Base-by-base conservation (phyloP, 2,113 vertebrate species). In the Chloropsis cyanopogon region DNA sequence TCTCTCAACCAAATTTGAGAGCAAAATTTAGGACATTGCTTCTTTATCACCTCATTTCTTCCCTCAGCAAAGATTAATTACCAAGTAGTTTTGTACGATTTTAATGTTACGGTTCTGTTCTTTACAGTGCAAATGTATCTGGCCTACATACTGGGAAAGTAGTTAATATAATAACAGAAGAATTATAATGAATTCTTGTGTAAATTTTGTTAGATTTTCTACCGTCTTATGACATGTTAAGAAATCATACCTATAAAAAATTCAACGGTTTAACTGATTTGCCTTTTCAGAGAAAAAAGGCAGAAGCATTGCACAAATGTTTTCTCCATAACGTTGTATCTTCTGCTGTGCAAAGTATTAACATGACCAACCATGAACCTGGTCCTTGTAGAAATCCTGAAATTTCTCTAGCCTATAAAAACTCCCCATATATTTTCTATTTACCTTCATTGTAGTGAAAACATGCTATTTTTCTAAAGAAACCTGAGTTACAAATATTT, bases 181-280 rank as follows among this genome's bases (percentile, higher is more conserved):
- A 73, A 46, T 80, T 92, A 75, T 61, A 29, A 88, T 68, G 60
- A 68, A 53, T 66, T 77, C 46, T 86, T 93, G 42, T 21, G 72
- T 85, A 87, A 90, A 91, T 71, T 77, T 96, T 60, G 9, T 78
- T 76, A 60, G 29, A 37, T 92, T 94, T 95, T 72, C 33, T 93
- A 50, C 26, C 33, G 89, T 23, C 41, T 94, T 44, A 82, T 50
- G 79, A 56, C 49, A 82, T 88, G 50, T 80, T 41, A 73, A 82
- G 33, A 84, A 91, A 42, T 35, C 2, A 35, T 52, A 46, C 10
- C 14, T n/a, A 42, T 77, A 54, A 69, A 84, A 65, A 94, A 79
- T 28, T 76, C 31, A 82, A 15, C 86, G 18, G 29, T 50, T 94
- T 88, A 88, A 82, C 24, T 42, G 9, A 50, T 94, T 72, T 70